phyloP scores from a whole-genome alignment of 2,113 vertebrate species.

The Forbesichthys agassizii region DNA sequence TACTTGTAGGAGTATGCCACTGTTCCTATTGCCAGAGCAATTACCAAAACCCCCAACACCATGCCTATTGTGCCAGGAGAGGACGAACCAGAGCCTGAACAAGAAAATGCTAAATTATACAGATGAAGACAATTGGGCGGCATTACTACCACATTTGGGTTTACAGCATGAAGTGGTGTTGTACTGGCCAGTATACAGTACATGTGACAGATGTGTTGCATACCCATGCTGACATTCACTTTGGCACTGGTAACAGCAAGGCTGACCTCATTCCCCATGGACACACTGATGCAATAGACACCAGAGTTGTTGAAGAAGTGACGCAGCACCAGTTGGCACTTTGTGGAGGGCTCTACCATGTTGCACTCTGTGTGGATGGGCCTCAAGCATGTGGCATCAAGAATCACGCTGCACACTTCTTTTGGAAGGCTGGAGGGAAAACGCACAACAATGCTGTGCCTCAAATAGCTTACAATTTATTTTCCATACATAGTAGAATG shows the following conservation, averaged over 20 bases:
- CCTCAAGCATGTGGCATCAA: slow-evolving; percentile 81
- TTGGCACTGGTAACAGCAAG: slow-evolving; percentile 84
- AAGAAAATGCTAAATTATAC: neutral
- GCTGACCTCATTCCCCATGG: slow-evolving; percentile 85
- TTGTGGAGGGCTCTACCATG: slow-evolving; percentile 75
- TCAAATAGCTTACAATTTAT: neutral
- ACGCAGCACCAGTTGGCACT: slow-evolving; percentile 85
- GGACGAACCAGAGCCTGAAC: slow-evolving; percentile 63
- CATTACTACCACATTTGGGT: neutral
- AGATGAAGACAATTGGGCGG: neutral
- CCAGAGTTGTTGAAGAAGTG: slow-evolving; percentile 86
- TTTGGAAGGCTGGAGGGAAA: slow-evolving; percentile 77
- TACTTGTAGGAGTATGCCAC: slow-evolving; percentile 82
- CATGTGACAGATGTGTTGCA: neutral
- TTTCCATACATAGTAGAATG: neutral
- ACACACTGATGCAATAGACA: slow-evolving; percentile 90
- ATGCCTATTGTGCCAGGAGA: slow-evolving; percentile 63
- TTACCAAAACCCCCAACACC: slow-evolving; percentile 72
- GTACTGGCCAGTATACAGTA: neutral
- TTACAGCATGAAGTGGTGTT: neutral
- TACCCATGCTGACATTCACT: slow-evolving; percentile 78
- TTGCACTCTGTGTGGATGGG: slow-evolving; percentile 79
- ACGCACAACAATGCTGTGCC: neutral
- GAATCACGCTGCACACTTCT: slow-evolving; percentile 87
- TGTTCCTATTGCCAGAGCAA: slow-evolving; percentile 67